Evolutionary conservation across 23 tunicate genomes (phyloP).

Genomic region (Trididemnum miniatum): DNA sequence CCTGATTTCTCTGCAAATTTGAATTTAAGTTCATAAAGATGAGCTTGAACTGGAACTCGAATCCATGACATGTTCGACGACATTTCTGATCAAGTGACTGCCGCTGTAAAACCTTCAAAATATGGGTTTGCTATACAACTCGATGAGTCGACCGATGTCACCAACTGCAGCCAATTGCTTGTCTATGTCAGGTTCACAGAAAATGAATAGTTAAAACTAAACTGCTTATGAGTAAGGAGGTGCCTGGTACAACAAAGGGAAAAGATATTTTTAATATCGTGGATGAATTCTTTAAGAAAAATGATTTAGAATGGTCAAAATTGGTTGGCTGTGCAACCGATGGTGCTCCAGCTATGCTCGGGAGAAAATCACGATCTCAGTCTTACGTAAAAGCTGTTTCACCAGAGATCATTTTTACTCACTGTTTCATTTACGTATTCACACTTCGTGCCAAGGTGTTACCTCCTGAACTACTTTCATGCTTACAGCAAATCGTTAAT

Average conservation of each 20-base stretch:
- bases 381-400: neutral
- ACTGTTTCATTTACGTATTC: neutral
- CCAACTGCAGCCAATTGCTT: too few relatives aligned
- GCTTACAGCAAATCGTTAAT: neutral
- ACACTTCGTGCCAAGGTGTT: conserved; percentile 1
- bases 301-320: neutral
- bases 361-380: neutral
- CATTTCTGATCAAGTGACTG: too few relatives aligned
- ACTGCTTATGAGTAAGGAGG: conserved; percentile 1
- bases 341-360: too few relatives aligned
- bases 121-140: too few relatives aligned
- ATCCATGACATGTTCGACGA: too few relatives aligned
- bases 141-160: too few relatives aligned
- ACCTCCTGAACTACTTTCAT: neutral
- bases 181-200: too few relatives aligned
- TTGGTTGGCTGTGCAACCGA: neutral
- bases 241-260: neutral
- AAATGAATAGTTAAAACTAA: too few relatives aligned
- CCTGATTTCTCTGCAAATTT: too few relatives aligned
- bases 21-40: too few relatives aligned
- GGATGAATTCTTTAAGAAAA: neutral
- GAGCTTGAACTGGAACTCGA: too few relatives aligned
- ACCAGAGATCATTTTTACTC: neutral
- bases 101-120: too few relatives aligned
- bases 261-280: conserved; percentile 4